Base-by-base conservation (phyloP, 2,113 vertebrate genomes). In the Piprites chloris region DNA sequence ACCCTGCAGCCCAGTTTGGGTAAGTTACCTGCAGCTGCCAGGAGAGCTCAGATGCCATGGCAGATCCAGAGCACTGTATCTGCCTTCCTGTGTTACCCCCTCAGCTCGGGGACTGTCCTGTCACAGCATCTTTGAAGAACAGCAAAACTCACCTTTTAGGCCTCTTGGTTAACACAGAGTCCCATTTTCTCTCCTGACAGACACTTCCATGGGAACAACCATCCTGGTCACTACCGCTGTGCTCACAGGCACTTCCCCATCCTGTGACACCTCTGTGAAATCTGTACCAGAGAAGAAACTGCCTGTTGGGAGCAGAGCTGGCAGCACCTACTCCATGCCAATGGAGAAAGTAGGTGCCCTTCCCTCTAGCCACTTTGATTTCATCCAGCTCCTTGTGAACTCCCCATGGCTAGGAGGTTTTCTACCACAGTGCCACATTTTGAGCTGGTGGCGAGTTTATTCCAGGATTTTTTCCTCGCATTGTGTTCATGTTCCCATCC, bases 301-400 rank as follows among this genome's bases (percentile, higher is more conserved):
- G 26, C 6, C 63, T 0, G 0, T 0, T 12, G 83, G 12, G 72
- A 16, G 20, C 19, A 4, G 1, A 1, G 46, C 79, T 65, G 26
- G 72, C 72, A 84, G 68, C 85, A 50, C 7, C 30, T 12, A 2
- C 5, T 80, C 50, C 5, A 1, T 71, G 63, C 72, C 5, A 2
- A 0, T 0, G 62, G 67, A 94, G 23, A 62, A 89, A 27, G 96
- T 97, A 95, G n/a, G 95, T 96, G 90, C 88, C 65, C 35, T 90
- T 78, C n/a, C 53, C 15, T 3, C 0, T 33, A 65, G 26, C 10
- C 20, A 10, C 62, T 82, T 50, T 61, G 1, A 3, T 89, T 89
- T 84, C 2, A 0, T 26, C 87, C 11, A 2, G 61, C 23, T 89
- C 44, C 17, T 59, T 46, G 14, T 7, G 1, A 41, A 24, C 16